These are phyloP conservation scores for Chloroceryle aenea DNA, from an alignment of 2,113 vertebrate species.

Conservation along the genomic window DNA sequence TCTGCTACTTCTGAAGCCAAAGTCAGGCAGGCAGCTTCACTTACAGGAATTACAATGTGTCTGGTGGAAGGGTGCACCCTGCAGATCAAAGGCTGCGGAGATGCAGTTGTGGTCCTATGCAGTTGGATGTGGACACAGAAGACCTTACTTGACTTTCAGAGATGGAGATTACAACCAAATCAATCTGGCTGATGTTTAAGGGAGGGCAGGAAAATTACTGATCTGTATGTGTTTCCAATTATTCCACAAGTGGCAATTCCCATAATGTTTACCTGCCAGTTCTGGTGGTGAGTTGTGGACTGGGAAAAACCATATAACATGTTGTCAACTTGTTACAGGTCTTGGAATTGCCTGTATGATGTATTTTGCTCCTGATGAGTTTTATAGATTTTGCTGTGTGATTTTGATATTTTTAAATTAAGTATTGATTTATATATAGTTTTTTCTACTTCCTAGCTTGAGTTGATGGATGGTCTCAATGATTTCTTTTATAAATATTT, in stretches of 20 bases:
- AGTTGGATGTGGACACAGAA: not conserved
- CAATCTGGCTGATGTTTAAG: not conserved
- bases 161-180: not conserved
- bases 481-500: not conserved
- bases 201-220: not conserved
- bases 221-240: not conserved
- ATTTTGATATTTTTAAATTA: not conserved
- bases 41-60: rapidly evolving
- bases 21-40: not conserved
- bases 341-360: not conserved
- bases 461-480: not conserved
- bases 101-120: not conserved
- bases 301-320: not conserved
- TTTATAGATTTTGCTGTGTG: not conserved
- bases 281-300: not conserved
- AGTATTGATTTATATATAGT: not conserved
- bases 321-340: not conserved
- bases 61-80: not conserved
- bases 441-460: not conserved
- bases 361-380: not conserved
- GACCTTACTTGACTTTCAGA: not conserved
- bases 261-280: not conserved
- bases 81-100: not conserved
- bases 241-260: not conserved
- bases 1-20: not conserved